Conservation (phyloP, 1,140 invertebrate species). For the Hestina assimilis region DNA sequence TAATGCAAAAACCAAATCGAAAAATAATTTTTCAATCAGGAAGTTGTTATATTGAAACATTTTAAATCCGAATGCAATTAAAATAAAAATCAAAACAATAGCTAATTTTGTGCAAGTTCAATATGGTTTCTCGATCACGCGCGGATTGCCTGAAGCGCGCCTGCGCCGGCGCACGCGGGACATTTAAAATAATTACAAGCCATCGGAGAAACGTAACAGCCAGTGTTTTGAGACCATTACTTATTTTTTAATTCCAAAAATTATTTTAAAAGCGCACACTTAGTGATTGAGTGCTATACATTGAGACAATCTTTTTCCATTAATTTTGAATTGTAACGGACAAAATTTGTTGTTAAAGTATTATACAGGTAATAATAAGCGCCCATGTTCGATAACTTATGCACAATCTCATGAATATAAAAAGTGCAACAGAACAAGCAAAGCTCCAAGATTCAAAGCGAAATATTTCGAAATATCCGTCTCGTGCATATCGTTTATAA, state of each 20-base stretch:
- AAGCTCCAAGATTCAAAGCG: not conserved
- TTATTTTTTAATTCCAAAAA: constrained; percentile 77
- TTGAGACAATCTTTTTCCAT: constrained; percentile 33
- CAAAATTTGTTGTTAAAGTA: not conserved
- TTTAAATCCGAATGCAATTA: constrained; percentile 20
- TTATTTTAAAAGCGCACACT: constrained; percentile 62
- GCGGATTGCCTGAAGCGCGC: constrained; percentile 51
- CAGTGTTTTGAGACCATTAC: constrained; percentile 76
- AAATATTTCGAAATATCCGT: not conserved
- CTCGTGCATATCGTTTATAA: constrained; percentile 7
- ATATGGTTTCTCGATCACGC: constrained; percentile 65
- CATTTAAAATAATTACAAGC: constrained; percentile 79
- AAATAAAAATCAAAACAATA: constrained; percentile 35
- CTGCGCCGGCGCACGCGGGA: constrained; percentile 62
- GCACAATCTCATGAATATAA: not conserved
- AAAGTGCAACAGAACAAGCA: not conserved
- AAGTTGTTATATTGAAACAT: not conserved
- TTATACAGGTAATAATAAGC: not conserved
- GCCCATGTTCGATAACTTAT: not conserved
- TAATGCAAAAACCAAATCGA: not conserved
- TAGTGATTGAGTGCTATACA: constrained; percentile 58
- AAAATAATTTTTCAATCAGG: not conserved
- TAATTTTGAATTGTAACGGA: not conserved
- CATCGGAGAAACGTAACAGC: constrained; percentile 73
- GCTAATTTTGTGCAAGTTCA: constrained; percentile 44